Conservation (phyloP, 1,140 invertebrate species). For the Hycleus cichorii region DNA sequence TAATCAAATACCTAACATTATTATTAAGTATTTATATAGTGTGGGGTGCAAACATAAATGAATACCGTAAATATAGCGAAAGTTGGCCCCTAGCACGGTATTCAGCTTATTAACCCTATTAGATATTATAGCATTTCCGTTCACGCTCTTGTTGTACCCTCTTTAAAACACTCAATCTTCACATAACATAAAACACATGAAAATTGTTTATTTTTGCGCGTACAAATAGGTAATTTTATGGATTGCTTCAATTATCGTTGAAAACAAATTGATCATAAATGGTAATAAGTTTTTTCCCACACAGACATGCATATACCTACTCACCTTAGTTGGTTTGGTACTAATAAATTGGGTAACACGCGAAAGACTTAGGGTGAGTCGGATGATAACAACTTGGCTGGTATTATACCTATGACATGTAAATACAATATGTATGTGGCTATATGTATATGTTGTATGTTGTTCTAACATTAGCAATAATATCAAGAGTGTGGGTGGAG, state of each 20-base stretch:
- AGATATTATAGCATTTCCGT: constrained; percentile 14
- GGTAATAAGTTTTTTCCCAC: constrained; percentile 6
- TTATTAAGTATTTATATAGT: constrained; percentile 16
- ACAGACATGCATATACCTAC: neutral
- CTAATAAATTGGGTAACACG: constrained; percentile 10
- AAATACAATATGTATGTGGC: neutral
- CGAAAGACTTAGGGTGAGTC: constrained; percentile 4
- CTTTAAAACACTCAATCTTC: neutral
- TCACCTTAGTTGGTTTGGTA: neutral
- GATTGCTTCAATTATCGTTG: neutral
- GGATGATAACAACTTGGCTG: constrained; percentile 9
- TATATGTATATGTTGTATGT: neutral
- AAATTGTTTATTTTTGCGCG: neutral
- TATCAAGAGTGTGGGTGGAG: constrained; percentile 11
- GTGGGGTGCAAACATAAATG: constrained; percentile 6
- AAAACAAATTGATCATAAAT: constrained; percentile 8
- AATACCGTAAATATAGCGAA: constrained; percentile 13
- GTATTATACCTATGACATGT: constrained; percentile 1
- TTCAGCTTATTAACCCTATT: constrained; percentile 17
- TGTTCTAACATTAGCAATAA: constrained; percentile 14
- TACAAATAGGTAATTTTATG: constrained; percentile 1
- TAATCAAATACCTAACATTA: constrained; percentile 6
- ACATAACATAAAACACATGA: neutral
- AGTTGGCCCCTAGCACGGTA: constrained; percentile 14
- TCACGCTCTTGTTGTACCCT: constrained; percentile 3